A percentile compares a stretch with the other conserved stretches of the same genome.
phyloP scores from a whole-genome alignment of 1,140 invertebrate species.

The Goniozus legneri region DNA sequence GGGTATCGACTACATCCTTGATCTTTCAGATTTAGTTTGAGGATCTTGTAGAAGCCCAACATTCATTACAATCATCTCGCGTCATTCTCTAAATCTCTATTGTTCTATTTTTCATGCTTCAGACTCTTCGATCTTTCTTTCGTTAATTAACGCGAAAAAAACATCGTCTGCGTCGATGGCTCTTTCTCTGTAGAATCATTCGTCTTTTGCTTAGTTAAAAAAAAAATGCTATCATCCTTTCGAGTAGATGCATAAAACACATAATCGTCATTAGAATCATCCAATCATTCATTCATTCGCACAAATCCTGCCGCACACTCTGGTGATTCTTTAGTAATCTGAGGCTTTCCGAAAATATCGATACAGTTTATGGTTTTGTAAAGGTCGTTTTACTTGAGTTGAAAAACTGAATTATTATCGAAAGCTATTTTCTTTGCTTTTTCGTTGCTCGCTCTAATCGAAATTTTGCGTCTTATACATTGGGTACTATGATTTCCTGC shows the following conservation, averaged over 20 bases:
- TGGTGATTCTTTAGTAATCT: constrained; percentile 57
- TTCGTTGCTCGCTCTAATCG: constrained; percentile 41
- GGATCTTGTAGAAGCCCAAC: neutral
- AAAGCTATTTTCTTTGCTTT: constrained; percentile 26
- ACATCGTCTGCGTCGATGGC: too few relatives aligned
- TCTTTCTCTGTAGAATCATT: too few relatives aligned
- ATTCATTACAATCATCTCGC: neutral
- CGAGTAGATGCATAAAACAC: neutral
- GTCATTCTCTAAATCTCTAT: too few relatives aligned
- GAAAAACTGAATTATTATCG: too few relatives aligned
- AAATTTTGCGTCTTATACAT: too few relatives aligned
- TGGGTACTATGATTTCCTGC: constrained; percentile 2
- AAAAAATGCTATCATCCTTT: neutral
- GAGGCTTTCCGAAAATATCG: constrained; percentile 43
- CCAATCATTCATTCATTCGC: constrained; percentile 6
- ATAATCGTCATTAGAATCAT: constrained; percentile 2
- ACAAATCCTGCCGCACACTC: constrained; percentile 33
- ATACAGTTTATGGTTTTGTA: too few relatives aligned
- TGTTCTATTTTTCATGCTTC: neutral
- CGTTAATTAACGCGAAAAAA: too few relatives aligned
- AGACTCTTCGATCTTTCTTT: neutral
- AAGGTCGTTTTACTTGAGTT: too few relatives aligned
- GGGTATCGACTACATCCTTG: constrained; percentile 25
- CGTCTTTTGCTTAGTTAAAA: too few relatives aligned
- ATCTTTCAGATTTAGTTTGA: neutral